These are phyloP conservation scores for Nymphicus hollandicus DNA, from an alignment of 2,113 vertebrate species.

Conservation along the genomic window DNA sequence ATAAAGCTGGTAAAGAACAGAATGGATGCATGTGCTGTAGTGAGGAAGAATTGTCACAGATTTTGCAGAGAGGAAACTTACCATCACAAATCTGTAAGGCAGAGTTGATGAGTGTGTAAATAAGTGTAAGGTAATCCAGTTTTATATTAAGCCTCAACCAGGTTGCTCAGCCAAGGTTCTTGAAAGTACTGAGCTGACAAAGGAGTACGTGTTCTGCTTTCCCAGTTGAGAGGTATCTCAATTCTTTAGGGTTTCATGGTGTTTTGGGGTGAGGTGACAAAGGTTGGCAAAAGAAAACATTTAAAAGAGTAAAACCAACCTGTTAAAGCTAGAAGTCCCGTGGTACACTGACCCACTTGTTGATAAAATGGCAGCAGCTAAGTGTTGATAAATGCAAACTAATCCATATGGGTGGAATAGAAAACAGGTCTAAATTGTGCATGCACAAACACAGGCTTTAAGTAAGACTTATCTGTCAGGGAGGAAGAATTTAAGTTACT, in stretches of 20 bases:
- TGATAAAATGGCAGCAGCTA: neutral
- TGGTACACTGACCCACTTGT: neutral
- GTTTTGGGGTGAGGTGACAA: neutral
- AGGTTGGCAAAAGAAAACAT: neutral
- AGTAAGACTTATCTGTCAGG: fast-evolving
- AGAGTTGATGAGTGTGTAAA: neutral
- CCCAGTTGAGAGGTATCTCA: neutral
- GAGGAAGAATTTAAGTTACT: neutral
- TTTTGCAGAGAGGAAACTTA: neutral
- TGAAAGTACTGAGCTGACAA: neutral
- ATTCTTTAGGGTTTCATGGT: neutral
- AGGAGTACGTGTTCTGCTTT: neutral
- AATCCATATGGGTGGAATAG: neutral
- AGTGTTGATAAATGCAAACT: neutral
- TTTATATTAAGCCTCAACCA: neutral
- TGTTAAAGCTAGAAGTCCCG: neutral
- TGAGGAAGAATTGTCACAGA: fast-evolving
- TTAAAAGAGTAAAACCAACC: neutral
- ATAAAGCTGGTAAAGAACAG: neutral
- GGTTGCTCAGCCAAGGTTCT: neutral
- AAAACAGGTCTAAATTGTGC: neutral
- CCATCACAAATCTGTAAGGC: neutral
- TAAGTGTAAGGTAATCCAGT: neutral
- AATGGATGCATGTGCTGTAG: neutral
- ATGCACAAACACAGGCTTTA: neutral